Conservation (phyloP, 2,797 vertebrate genomes). For the Galago senegalensis region DNA sequence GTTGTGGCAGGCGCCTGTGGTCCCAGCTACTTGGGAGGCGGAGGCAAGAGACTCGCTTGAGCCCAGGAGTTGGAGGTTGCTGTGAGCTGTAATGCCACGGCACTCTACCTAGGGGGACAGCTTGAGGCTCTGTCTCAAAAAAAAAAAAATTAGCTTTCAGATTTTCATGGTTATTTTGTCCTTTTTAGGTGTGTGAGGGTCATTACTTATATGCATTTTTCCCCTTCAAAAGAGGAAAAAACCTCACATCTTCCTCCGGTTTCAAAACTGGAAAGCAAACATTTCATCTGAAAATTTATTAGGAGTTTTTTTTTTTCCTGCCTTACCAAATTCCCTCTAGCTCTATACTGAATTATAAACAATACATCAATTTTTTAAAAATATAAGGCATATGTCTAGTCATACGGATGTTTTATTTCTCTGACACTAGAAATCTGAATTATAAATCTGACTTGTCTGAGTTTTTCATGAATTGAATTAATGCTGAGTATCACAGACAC, state of each 20-base stretch:
- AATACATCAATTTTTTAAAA: background rate
- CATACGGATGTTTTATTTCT: background rate
- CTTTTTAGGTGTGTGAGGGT: background rate
- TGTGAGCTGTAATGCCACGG: no score
- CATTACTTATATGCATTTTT: constrained; percentile 35
- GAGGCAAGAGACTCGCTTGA: no score
- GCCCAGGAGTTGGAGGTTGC: no score
- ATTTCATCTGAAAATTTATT: constrained; percentile 22
- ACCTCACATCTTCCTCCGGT: background rate
- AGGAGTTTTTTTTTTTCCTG: background rate
- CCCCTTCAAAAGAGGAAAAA: background rate
- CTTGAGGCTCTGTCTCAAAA: no score
- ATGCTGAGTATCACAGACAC: background rate
- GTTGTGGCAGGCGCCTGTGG: no score
- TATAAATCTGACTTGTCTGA: constrained; percentile 1
- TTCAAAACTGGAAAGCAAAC: constrained; percentile 23
- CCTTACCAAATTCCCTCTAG: constrained; percentile 5
- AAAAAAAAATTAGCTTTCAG: constrained; percentile 20
- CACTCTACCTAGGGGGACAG: no score
- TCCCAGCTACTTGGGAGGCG: no score
- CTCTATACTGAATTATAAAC: background rate
- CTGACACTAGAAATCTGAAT: background rate
- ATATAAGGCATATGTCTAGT: constrained; percentile 19
- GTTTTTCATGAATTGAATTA: background rate
- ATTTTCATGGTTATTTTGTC: constrained; percentile 28